These are phyloP conservation scores for Coreoperca whiteheadi DNA, from an alignment of 2,113 vertebrate genomes.

Conservation along the genomic window DNA sequence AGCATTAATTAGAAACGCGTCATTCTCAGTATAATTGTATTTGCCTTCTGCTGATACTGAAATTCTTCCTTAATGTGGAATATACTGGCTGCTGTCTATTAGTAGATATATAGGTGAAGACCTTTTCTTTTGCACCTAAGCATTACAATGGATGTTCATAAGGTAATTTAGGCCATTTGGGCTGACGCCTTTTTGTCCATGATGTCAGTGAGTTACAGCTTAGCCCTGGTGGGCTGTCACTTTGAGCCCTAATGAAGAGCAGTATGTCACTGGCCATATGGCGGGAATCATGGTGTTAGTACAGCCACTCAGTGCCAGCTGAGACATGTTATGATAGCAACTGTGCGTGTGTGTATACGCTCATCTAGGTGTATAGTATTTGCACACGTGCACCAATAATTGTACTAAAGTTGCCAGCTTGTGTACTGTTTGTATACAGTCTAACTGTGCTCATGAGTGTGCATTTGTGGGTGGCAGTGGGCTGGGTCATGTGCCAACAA, in stretches of 20 bases:
- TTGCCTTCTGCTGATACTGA: not conserved
- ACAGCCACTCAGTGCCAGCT: conserved; percentile 58
- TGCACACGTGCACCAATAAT: conserved; percentile 9
- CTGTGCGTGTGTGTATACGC: conserved; percentile 17
- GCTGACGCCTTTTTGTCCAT: conserved; percentile 30
- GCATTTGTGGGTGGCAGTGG: conserved; percentile 37
- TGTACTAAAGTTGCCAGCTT: conserved; percentile 5
- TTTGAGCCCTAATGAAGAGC: conserved; percentile 77
- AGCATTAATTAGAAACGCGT: conserved; percentile 7
- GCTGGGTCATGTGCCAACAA: conserved; percentile 53
- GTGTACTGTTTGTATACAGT: conserved; percentile 28
- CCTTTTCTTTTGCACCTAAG: conserved; percentile 12
- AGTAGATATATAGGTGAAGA: conserved; percentile 8
- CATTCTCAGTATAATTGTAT: conserved; percentile 7
- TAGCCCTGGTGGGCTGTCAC: conserved; percentile 55
- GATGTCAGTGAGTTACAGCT: conserved; percentile 56
- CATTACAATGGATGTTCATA: conserved; percentile 16
- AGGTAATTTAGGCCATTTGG: conserved; percentile 43
- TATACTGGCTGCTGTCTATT: not conserved
- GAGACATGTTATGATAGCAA: conserved; percentile 46
- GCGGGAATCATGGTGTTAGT: conserved; percentile 66
- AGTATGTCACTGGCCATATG: conserved; percentile 79
- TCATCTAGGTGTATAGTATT: conserved; percentile 1
- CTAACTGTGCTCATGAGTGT: not conserved
- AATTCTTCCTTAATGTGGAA: conserved; percentile 2